Percentiles rank a stretch among this genome's conserved stretches.
phyloP scores from a whole-genome alignment of 2,113 vertebrate genomes.

The Austrofundulus limnaeus region DNA sequence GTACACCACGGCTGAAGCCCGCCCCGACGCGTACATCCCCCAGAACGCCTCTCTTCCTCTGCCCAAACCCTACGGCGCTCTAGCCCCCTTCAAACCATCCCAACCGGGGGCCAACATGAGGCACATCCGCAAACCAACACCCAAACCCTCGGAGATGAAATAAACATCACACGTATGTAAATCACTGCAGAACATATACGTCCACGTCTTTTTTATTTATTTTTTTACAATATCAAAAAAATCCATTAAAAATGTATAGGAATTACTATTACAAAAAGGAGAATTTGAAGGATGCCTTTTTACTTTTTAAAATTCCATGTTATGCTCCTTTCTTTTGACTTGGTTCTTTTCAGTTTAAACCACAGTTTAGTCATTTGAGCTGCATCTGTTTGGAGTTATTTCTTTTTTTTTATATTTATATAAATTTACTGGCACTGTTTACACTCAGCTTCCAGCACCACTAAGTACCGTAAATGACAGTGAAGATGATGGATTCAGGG shows the following conservation, averaged over 20 bases:
- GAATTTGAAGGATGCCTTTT: neutral
- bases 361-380: slow-evolving; percentile 4
- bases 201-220: neutral
- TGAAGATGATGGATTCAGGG: neutral
- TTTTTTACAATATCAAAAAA: neutral
- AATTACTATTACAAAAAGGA: neutral
- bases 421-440: slow-evolving; percentile 50
- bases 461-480: neutral
- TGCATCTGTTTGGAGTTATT: slow-evolving; percentile 58
- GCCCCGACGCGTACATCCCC: slow-evolving; percentile 84
- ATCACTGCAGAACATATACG: neutral
- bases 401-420: neutral
- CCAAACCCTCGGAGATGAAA: slow-evolving; percentile 35
- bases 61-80: slow-evolving; percentile 82
- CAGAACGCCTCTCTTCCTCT: slow-evolving; percentile 73
- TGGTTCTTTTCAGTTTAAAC: slow-evolving; percentile 7
- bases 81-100: slow-evolving; percentile 84
- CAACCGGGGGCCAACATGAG: slow-evolving; percentile 80
- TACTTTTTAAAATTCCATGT: neutral
- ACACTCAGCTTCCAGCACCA: slow-evolving; percentile 36
- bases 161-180: neutral
- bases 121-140: slow-evolving; percentile 82
- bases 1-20: slow-evolving; percentile 78
- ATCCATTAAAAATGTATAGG: neutral
- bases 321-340: no score